Conservation (phyloP, 2,113 vertebrate species). For the crab-eating macaque (Macaca fascicularis) region DNA sequence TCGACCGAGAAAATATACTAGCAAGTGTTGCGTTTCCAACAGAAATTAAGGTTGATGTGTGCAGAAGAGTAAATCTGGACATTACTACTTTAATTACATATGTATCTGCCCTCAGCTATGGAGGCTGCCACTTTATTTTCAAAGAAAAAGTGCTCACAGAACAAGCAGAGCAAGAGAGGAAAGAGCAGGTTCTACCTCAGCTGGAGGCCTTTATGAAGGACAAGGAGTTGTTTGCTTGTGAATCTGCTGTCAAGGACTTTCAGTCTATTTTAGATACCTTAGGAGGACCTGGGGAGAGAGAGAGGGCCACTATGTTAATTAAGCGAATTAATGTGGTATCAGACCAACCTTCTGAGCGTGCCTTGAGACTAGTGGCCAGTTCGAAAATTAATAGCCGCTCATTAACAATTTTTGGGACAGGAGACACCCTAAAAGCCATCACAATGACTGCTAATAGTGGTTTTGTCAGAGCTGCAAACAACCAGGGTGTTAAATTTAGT, state of each 20-base stretch:
- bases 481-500: conserved; percentile 96
- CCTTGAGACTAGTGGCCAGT: conserved; percentile 89
- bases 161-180: conserved; percentile 94
- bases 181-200: conserved; percentile 89
- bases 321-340: conserved; percentile 89
- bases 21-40: conserved; percentile 92
- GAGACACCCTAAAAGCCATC: conserved; percentile 92
- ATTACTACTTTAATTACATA: conserved; percentile 97
- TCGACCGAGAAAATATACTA: conserved; percentile 90
- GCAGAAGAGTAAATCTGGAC: conserved; percentile 94
- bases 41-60: conserved; percentile 89
- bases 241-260: conserved; percentile 95
- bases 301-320: conserved; percentile 88
- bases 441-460: conserved; percentile 98
- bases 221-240: conserved; percentile 94
- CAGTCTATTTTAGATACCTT: conserved; percentile 93
- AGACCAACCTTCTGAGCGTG: conserved; percentile 92
- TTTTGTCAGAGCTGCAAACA: conserved; percentile 95
- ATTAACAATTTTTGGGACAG: conserved; percentile 95
- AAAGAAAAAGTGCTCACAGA: conserved; percentile 95
- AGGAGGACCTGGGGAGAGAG: conserved; percentile 92
- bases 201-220: conserved; percentile 93
- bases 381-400: conserved; percentile 95
- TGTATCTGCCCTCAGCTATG: conserved; percentile 95
- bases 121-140: conserved; percentile 92